These are phyloP conservation scores for Phrixothrix hirtus DNA, from an alignment of 2,888 invertebrate species.

Conservation along the genomic window DNA sequence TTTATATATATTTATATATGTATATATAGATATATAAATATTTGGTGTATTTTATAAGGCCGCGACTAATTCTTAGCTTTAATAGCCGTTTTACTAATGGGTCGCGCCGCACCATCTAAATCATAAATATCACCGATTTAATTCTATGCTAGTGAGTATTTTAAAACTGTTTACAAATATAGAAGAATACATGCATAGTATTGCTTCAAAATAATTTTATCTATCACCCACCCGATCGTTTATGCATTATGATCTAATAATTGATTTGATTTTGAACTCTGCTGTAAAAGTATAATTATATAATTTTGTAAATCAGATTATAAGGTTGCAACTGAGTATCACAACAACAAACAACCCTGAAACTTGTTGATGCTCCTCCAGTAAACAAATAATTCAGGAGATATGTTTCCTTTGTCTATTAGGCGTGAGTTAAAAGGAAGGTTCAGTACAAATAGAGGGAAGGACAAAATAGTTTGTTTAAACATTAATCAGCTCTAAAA, in stretches of 20 bases:
- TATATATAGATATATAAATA: conserved; percentile 37
- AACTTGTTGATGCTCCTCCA: conserved; percentile 16
- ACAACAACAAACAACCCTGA: conserved; percentile 9
- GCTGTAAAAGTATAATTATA: no score
- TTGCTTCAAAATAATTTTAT: conserved; percentile 40
- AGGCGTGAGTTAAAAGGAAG: conserved; percentile 6
- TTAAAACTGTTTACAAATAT: conserved; percentile 29
- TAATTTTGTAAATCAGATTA: no score
- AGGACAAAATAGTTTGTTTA: conserved; percentile 10
- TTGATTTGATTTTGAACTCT: conserved; percentile 36
- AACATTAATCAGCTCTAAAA: conserved; percentile 17
- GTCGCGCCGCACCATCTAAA: conserved; percentile 31
- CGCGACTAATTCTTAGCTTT: conserved; percentile 45
- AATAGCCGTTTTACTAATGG: conserved; percentile 27
- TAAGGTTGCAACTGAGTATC: conserved; percentile 17
- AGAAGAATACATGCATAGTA: conserved; percentile 42
- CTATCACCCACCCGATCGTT: conserved; percentile 29
- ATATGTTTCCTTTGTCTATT: conserved; percentile 1
- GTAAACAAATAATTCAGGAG: conserved; percentile 17
- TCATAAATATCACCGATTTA: conserved; percentile 27
- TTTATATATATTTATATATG: conserved; percentile 36
- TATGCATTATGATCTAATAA: conserved; percentile 31
- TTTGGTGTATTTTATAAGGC: conserved; percentile 52
- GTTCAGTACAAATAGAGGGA: conserved; percentile 15
- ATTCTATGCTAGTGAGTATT: conserved; percentile 12